Base-by-base conservation (phyloP, 2,797 vertebrate genomes). In the Poecilia gillii region DNA sequence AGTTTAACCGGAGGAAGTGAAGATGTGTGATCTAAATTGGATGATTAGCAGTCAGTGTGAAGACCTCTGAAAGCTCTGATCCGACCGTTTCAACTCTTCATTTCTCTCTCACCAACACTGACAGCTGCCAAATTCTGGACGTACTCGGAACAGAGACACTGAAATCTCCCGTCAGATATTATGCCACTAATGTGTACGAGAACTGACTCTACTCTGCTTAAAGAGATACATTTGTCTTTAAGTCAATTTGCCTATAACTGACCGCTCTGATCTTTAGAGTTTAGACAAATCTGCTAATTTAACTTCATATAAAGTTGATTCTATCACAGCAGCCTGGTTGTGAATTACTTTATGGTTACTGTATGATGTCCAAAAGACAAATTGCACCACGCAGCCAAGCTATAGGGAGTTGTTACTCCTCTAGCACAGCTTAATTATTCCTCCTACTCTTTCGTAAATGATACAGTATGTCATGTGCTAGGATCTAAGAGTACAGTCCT, bases 11-110 rank as follows among this genome's bases (percentile, higher is more conserved):
- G 28, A 75, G 81, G 82, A 87, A 89, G 88, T 81, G 80, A 88
- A 91, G 89, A 94, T 87, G 87, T 86, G 82, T 39, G 89, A 90
- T 94, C 91, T 94, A 87, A 93, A 93, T 90, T 88, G 85, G 90
- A 90, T 93, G 90, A 94, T 94, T 93, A 92, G 90, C 82, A 89
- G 86, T 92, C 89, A 59, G 79, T 53, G 83, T 86, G 85, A 93
- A 84, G 62, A 72, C 83, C 79, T 75, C 79, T 85, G 80, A 85
- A 87, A 90, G 80, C 88, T 90, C 77, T 92, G 88, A 92, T 84
- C 81, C 70, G 46, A 47, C 20, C 4, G 4, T 70, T 70, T 70
- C 36, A 70, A 55, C 73, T 73, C 66, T 39, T 70, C 74, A 66
- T 80, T 66, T 80, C 51, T 11, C 76, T 81, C 88, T 86, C 86